Evolutionary conservation across 2,888 invertebrate genomes (phyloP).

Genomic region (Plagodis dolabraria): DNA sequence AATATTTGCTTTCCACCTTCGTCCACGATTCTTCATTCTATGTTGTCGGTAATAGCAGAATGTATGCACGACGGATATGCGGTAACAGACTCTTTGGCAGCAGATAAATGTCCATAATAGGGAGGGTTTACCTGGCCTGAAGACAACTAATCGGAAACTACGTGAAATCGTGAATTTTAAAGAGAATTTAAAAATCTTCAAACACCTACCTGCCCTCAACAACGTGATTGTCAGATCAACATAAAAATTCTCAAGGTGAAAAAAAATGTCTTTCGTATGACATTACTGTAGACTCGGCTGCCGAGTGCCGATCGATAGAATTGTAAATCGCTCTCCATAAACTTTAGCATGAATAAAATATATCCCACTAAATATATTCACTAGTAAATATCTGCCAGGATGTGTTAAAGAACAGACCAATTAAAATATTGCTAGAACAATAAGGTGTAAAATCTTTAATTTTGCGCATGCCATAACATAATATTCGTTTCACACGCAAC

Average conservation of each 20-base stretch:
- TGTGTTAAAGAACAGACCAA: slow-evolving; percentile 47
- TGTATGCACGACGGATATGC: too few relatives aligned
- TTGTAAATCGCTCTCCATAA: slow-evolving; percentile 71
- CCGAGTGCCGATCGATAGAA: slow-evolving; percentile 63
- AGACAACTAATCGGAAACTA: slow-evolving; percentile 1
- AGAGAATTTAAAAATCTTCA: slow-evolving; percentile 42
- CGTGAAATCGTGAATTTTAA: slow-evolving; percentile 34
- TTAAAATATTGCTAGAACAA: slow-evolving; percentile 51
- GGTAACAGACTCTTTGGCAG: too few relatives aligned
- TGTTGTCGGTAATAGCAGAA: too few relatives aligned
- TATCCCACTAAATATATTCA: slow-evolving; percentile 27
- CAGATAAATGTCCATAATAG: too few relatives aligned
- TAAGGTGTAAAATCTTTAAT: slow-evolving; percentile 70
- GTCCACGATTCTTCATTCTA: too few relatives aligned
- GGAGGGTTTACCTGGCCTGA: background rate
- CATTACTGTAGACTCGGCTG: slow-evolving; percentile 55
- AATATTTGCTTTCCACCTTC: too few relatives aligned
- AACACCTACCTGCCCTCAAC: slow-evolving; percentile 54
- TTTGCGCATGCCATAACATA: slow-evolving; percentile 64
- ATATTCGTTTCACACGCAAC: slow-evolving; percentile 60
- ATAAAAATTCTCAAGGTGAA: slow-evolving; percentile 71
- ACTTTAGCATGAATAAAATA: slow-evolving; percentile 37
- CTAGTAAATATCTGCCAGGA: slow-evolving; percentile 36
- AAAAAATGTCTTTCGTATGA: slow-evolving; percentile 66
- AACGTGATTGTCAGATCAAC: slow-evolving; percentile 52